Base-by-base conservation (phyloP, 2,888 invertebrate species). In the Linyphia triangularis region DNA sequence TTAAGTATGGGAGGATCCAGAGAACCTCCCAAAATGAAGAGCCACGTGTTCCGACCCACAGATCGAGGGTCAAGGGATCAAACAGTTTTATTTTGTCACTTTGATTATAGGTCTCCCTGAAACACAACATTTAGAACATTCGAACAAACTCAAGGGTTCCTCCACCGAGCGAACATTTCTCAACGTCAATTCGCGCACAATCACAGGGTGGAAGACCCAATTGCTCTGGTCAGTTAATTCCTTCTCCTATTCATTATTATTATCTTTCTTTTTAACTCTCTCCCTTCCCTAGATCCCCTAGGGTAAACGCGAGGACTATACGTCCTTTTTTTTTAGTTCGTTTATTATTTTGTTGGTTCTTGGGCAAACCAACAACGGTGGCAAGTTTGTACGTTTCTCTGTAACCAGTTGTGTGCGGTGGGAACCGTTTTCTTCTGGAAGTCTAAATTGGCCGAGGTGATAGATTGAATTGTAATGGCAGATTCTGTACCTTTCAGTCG, bases 81-180 rank as follows among this genome's bases (percentile, higher is more conserved):
- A 89, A 89, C 89, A 84, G 84, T 89, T 89, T 89, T 84, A 89
- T 84, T 89, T 89, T 89, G 89, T 89, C 89, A 89, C 78, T 89
- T 89, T 89, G 89, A 89, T 89, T 89, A 89, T 89, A 89, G 89
- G 72, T 40, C 70, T 89, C 65, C 30, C 37, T 9, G 70, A 72
- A 85, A 77, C 78, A 70, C 85, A 78, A 67, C 77, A 77, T 77
- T 85, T 85, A 85, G 28, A 77, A 24, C 51, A 19, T 33, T 22
- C 13, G 33, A 19, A 61, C 51, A 22, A 82, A 59, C 22, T 28
- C 13, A 63, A 85, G 84, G 69, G 67, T 69, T 77, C 33, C 19
- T 33, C 30, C 22, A 30, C 7, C 33, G 30, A 33, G 30, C n/a
- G 72, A 82, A 63, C 86, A 88, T 88, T 88, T 88, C 75, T 88